Percentiles rank a stretch among this genome's conserved stretches.
phyloP scores from a whole-genome alignment of 2,797 vertebrate genomes.

The Clamator glandarius region DNA sequence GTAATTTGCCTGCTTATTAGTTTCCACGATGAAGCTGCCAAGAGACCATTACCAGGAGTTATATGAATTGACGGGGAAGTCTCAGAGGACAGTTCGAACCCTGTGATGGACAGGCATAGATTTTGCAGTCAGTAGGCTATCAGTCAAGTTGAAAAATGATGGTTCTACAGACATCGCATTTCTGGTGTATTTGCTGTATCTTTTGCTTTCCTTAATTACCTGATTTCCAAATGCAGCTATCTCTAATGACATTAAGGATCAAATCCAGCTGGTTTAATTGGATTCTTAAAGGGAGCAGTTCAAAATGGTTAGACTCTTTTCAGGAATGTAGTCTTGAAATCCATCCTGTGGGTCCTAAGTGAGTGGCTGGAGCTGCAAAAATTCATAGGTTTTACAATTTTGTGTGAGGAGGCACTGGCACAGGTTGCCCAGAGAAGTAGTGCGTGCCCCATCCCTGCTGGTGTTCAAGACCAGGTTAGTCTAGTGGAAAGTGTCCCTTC shows the following conservation, averaged over 20 bases:
- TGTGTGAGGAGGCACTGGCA: too few relatives aligned
- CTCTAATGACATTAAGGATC: neutral
- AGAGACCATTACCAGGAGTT: slow-evolving; percentile 60
- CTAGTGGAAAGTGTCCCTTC: too few relatives aligned
- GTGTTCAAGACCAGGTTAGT: too few relatives aligned
- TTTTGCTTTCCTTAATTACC: neutral
- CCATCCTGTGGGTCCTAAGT: neutral
- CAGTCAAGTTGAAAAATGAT: neutral
- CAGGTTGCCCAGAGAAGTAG: too few relatives aligned
- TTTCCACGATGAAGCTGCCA: slow-evolving; percentile 54
- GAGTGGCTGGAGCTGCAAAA: neutral
- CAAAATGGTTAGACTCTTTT: neutral
- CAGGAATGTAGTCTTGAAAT: neutral
- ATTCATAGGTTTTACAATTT: neutral
- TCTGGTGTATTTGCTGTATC: neutral
- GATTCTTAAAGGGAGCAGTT: neutral
- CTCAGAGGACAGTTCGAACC: slow-evolving; percentile 50
- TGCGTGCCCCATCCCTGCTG: too few relatives aligned
- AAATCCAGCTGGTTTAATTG: neutral
- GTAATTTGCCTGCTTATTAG: slow-evolving; percentile 53
- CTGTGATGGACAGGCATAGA: slow-evolving; percentile 42
- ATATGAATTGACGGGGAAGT: slow-evolving; percentile 36
- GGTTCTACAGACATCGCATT: neutral
- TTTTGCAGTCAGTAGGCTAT: slow-evolving; percentile 23
- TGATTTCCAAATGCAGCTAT: neutral